A percentile compares a stretch with the other conserved stretches of the same genome.
Evolutionary conservation across 2,888 invertebrate species (phyloP).

Genomic region (Eledona agricola): DNA sequence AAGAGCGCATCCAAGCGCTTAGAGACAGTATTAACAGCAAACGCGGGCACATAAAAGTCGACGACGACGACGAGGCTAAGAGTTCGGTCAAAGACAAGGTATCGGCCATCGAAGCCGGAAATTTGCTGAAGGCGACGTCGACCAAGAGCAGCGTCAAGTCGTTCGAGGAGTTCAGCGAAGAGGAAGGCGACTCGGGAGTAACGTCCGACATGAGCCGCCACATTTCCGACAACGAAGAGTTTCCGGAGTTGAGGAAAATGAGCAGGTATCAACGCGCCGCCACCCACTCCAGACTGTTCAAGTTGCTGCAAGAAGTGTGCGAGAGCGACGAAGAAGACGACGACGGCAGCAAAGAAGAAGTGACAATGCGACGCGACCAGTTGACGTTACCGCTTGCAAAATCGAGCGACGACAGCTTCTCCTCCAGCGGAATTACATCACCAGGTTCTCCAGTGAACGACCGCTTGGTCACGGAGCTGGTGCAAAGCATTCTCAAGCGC

Average conservation of each 20-base stretch:
- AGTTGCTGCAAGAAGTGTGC: conserved; percentile 71
- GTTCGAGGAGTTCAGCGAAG: conserved; percentile 62
- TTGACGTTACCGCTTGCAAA: conserved; percentile 65
- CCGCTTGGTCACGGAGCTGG: conserved; percentile 67
- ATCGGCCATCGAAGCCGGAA: conserved; percentile 43
- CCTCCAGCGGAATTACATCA: conserved; percentile 66
- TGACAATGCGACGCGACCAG: conserved; percentile 63
- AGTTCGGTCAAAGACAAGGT: conserved; percentile 49
- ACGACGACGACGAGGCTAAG: conserved; percentile 42
- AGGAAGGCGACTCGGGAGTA: conserved; percentile 76
- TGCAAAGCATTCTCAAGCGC: conserved; percentile 67
- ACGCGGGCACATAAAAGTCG: conserved; percentile 39
- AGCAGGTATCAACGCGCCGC: conserved; percentile 74
- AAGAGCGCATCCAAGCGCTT: conserved; percentile 58
- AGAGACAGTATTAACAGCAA: conserved; percentile 53
- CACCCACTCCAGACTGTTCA: conserved; percentile 76
- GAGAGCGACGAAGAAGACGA: conserved; percentile 56
- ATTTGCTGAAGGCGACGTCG: conserved; percentile 41
- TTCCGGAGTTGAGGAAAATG: conserved; percentile 67
- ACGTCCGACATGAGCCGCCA: conserved; percentile 75
- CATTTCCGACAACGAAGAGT: conserved; percentile 74
- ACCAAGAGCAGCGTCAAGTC: conserved; percentile 57
- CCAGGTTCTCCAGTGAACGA: conserved; percentile 65
- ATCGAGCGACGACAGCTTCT: conserved; percentile 64
- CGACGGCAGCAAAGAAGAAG: conserved; percentile 57